Evolutionary conservation across 2,888 invertebrate species (phyloP), one percentile per base, ranked within the genome.

Genomic region (Ernsta delagoae): DNA sequence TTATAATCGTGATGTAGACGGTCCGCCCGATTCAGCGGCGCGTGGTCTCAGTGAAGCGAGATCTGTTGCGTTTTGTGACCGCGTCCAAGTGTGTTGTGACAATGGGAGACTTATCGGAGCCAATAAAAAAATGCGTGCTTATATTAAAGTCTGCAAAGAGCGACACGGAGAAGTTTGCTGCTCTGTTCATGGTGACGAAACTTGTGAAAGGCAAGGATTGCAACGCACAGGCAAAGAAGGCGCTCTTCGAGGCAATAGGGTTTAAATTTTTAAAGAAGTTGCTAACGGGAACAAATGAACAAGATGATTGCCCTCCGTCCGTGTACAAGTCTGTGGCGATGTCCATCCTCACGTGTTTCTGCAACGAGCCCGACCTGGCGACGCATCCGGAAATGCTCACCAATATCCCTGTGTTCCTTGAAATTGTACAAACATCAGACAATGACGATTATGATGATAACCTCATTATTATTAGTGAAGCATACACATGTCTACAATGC

Each of bases 91-190:
- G 82, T 83, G 84, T 85, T 82, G 85, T 87, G 83, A 89, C 81
- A 83, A 94, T 94, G 94, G 93, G 92, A 79, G 94, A 94, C 76
- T 94, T 97, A 86, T 96, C 97, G 75, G 97, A 97, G 81, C 95
- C 96, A 72, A 96, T 98, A 73, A 96, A 96, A 87, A 97, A 97
- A 94, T 98, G 98, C 90, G 95, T 96, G 76, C 95, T 95, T 72
- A 96, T 98, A 79, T 87, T 98, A 75, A 96, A 97, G 86, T 95
- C 95, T 80, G 97, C 97, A 9, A 95, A 95, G 79, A 96, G 95
- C 83, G 98, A 98, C 87, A 98, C 98, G 0, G 98, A 98, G 87
- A 98, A 97, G 85, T 98, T 98, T 85, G 98, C 98, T 53, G 97
- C 97, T 0, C 94, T 98, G 62, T 98, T 98, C 85, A 96, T 98